Evolutionary conservation across 2,888 invertebrate species (phyloP).

Genomic region (Euzophera pinguis): DNA sequence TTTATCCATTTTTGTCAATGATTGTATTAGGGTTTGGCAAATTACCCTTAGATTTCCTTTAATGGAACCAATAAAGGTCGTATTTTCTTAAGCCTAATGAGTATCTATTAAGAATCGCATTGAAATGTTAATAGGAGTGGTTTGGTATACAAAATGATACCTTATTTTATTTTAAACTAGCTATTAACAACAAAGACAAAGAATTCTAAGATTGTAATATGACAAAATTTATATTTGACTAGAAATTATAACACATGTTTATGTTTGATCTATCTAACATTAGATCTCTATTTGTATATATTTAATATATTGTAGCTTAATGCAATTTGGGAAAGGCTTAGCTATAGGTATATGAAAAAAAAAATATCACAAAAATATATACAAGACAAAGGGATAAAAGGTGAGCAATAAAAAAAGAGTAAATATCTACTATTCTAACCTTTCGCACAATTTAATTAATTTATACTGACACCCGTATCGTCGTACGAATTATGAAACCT

Average conservation of each 20-base stretch:
- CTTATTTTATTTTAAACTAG: too few species aligned
- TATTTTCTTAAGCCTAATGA: neutral
- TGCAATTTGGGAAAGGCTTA: too few species aligned
- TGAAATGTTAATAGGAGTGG: neutral
- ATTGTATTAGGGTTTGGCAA: slow-evolving; percentile 6
- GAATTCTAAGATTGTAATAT: too few species aligned
- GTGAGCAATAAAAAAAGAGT: neutral
- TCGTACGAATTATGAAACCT: slow-evolving; percentile 17
- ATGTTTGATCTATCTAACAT: too few species aligned
- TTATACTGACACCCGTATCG: neutral
- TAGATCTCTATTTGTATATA: too few species aligned
- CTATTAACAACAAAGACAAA: too few species aligned
- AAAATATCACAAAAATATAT: too few species aligned
- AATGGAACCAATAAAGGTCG: slow-evolving; percentile 1
- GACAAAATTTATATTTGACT: too few species aligned
- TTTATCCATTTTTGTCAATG: neutral
- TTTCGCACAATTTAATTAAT: neutral
- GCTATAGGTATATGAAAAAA: too few species aligned
- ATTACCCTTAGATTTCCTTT: slow-evolving; percentile 6
- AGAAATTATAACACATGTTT: too few species aligned
- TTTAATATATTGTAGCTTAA: too few species aligned
- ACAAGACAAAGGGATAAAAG: too few species aligned
- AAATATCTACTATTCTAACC: neutral
- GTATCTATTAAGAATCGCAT: neutral
- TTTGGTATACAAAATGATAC: neutral